phyloP scores from a whole-genome alignment of 1,140 invertebrate species.

The Neuroterus valhalla region DNA sequence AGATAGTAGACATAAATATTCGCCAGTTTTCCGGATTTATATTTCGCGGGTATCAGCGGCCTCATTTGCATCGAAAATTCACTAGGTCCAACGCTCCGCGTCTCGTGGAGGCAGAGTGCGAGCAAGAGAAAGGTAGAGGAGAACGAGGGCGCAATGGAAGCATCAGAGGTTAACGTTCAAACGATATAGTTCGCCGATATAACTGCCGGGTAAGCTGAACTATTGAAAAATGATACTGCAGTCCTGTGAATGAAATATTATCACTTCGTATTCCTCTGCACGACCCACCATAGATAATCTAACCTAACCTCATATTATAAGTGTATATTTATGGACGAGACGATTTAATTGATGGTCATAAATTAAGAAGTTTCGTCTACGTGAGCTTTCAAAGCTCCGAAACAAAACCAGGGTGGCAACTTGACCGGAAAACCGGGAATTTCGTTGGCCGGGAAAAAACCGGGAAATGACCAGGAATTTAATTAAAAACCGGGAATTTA shows the following conservation, averaged over 20 bases:
- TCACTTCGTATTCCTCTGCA: constrained; percentile 55
- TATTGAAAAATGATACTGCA: constrained; percentile 71
- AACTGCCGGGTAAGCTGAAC: constrained; percentile 59
- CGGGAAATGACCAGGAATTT: too few species aligned
- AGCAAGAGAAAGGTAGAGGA: constrained; percentile 25
- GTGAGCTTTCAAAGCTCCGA: too few species aligned
- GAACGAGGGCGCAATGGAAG: constrained; percentile 33
- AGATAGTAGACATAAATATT: constrained; percentile 74
- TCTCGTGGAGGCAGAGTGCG: constrained; percentile 37
- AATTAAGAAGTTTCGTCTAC: constrained; percentile 14
- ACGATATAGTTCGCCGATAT: constrained; percentile 64
- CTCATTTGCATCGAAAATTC: constrained; percentile 74
- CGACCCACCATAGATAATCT: constrained; percentile 44
- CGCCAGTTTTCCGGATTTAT: constrained; percentile 71
- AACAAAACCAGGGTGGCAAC: too few species aligned
- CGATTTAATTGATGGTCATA: constrained; percentile 24
- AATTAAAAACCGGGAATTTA: too few species aligned
- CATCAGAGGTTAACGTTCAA: constrained; percentile 52
- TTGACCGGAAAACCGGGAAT: too few species aligned
- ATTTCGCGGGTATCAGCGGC: constrained; percentile 70
- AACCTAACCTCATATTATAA: constrained; percentile 20
- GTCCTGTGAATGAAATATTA: constrained; percentile 70
- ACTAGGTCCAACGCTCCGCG: constrained; percentile 55
- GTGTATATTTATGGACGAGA: constrained; percentile 27
- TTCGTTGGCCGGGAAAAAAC: too few species aligned